Conservation (phyloP, 2,113 vertebrate genomes). For the Sapajus apella region DNA sequence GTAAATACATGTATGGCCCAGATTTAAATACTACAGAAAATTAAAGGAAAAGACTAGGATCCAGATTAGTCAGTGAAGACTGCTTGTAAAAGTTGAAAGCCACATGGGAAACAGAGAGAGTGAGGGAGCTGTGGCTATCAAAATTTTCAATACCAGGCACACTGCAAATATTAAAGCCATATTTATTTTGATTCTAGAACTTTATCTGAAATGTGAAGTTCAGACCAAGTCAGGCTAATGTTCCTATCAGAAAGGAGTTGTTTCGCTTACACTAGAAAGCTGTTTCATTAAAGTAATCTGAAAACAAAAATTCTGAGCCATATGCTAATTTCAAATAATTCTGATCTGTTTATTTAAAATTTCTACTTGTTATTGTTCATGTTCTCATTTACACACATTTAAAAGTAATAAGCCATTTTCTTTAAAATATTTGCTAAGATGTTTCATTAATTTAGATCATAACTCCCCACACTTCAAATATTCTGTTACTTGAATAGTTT, state of each 20-base stretch:
- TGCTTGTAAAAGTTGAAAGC: not conserved
- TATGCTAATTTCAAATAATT: constrained; percentile 23
- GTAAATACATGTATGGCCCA: not conserved
- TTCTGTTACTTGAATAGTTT: not conserved
- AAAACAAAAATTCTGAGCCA: not conserved
- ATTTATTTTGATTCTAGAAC: constrained; percentile 37
- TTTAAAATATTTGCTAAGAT: constrained; percentile 21
- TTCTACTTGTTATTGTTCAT: not conserved
- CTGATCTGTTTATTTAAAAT: not conserved
- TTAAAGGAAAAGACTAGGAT: not conserved
- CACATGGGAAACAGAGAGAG: not conserved
- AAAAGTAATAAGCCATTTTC: not conserved
- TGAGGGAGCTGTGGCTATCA: not conserved
- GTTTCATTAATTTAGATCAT: constrained; percentile 30
- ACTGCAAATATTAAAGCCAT: not conserved
- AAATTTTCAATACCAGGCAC: not conserved
- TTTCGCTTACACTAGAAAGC: not conserved
- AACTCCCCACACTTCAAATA: not conserved
- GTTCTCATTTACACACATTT: not conserved
- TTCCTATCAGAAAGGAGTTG: constrained; percentile 16
- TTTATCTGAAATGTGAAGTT: constrained; percentile 44
- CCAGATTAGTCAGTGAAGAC: not conserved
- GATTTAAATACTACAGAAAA: not conserved
- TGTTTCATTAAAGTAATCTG: constrained; percentile 26
- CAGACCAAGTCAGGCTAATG: not conserved